Base-by-base conservation (phyloP, 1,140 invertebrate species). In the Megalonaias nervosa region DNA sequence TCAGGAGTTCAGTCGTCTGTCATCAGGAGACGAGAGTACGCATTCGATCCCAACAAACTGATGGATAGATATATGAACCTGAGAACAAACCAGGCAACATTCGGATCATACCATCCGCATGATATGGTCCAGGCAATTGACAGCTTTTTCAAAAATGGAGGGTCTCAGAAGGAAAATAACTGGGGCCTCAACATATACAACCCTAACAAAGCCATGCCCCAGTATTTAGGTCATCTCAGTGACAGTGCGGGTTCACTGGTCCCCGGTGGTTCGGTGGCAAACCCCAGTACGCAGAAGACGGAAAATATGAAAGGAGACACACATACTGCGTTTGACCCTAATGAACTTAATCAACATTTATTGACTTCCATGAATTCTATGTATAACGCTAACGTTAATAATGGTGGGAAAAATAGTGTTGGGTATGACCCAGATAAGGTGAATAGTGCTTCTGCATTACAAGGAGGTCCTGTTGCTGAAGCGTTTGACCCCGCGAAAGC, bases 141-240 rank as follows among this genome's bases (percentile, higher is more conserved):
- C 3, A 57, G 67, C 13, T 76, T 69, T 66, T 80, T 80, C 65
- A 67, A 65, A 31, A 67, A 73, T 65, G 74, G 64, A 23, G 79
- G 66, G 1, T 55, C 58, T 21, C 74, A 73, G 26, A 60, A 67
- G n/a, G 55, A 23, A n/a, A 58, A 23, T 12, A 48, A 68, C 13
- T 80, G 79, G 79, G 64, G 67, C 57, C 59, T 80, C 13, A 21
- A 57, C 48, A 65, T 73, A n/a, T 80, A 80, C 61, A 76, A 80
- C 57, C 79, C 79, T 11, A 80, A 74, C 57, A 60, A 73, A 17
- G 70, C 72, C 26, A 69, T 80, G 31, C 38, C 16, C 14, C 74
- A 75, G 48, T 75, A 75, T 38, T 61, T 75, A 23, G 74, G 74
- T 15, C 55, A 70, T 21, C 16, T 69, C 59, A 19, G 62, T 13